These are phyloP conservation scores for Artemia sp. DNA, from an alignment of 2,888 invertebrate genomes.

Conservation along the genomic window DNA sequence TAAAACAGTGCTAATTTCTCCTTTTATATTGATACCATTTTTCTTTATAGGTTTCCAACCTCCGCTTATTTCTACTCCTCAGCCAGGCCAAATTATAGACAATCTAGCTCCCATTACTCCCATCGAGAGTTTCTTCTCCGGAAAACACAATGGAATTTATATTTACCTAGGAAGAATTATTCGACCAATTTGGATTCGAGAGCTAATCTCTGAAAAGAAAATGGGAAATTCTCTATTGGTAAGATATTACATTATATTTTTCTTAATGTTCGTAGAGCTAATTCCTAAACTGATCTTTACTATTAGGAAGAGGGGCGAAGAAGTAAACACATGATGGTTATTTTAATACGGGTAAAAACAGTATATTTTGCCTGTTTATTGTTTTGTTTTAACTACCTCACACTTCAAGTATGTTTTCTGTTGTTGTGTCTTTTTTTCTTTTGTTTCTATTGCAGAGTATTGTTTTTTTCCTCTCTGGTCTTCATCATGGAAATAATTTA, in stretches of 20 bases:
- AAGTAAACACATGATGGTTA: too few relatives aligned
- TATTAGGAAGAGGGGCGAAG: too few relatives aligned
- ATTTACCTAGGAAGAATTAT: conserved; percentile 73
- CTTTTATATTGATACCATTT: not conserved
- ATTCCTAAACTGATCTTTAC: too few relatives aligned
- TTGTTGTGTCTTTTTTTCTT: too few relatives aligned
- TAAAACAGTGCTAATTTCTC: too few relatives aligned
- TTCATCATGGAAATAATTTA: too few relatives aligned
- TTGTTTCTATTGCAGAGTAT: too few relatives aligned
- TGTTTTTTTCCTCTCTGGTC: too few relatives aligned
- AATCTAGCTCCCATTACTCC: conserved; percentile 15
- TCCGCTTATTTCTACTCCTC: conserved; percentile 27
- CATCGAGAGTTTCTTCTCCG: conserved; percentile 38
- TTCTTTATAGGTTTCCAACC: conserved; percentile 22
- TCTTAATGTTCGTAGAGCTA: conserved; percentile 29
- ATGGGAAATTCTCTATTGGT: conserved; percentile 19
- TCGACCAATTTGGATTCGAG: conserved; percentile 68
- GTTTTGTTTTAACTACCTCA: too few relatives aligned
- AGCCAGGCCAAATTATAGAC: conserved; percentile 22
- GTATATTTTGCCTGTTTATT: too few relatives aligned
- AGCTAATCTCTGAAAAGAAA: conserved; percentile 29
- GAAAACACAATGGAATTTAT: conserved; percentile 85
- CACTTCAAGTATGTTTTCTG: too few relatives aligned
- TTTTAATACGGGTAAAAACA: too few relatives aligned
- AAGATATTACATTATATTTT: conserved; percentile 28